Base-by-base conservation (phyloP, 2,888 invertebrate genomes). In the Anthophora plumipes region DNA sequence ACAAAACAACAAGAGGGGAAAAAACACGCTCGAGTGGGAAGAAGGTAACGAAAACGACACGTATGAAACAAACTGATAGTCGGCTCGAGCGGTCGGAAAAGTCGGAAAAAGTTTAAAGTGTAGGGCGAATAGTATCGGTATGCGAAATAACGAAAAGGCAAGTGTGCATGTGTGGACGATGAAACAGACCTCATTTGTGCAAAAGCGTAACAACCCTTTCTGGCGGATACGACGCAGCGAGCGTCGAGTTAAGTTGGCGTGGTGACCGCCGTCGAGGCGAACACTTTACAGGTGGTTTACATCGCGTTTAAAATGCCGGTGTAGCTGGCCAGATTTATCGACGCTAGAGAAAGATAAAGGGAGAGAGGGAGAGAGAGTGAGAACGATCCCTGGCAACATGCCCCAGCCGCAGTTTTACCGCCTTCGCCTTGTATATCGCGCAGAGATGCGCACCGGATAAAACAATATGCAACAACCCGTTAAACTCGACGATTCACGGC, bases 261-360 rank as follows among this genome's bases (percentile, higher is more conserved):
- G 86, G 68, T 77, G 43, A 61, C 61, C 67, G 41, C 31, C 31
- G 31, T 4, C 31, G 1, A 59, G 68, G 46, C 79, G 74, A 80
- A 50, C 78, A 71, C 80, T 86, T 86, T 85, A 83, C 86, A 86
- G 83, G 85, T 83, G 85, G 85, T 87, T 86, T 86, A 87, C 86
- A 87, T 80, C 72, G 81, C 84, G 77, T 75, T 85, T 83, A 87
- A 85, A 86, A 81, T 73, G 83, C 73, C 68, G 70, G 71, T 78
- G 85, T 66, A 50, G 67, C 68, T 72, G 64, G 85, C 52, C 80
- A 81, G 85, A 86, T 87, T 86, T 87, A 87, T 83, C 71, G 87
- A 81, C 60, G 77, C 46, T 70, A 60, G 74, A 67, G 14, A 39
- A 11, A 17, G 63, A 17, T n/a, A n/a, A n/a, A n/a, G 25, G 25